Conservation (phyloP, 2,113 vertebrate species). For the Leuciscus idus region DNA sequence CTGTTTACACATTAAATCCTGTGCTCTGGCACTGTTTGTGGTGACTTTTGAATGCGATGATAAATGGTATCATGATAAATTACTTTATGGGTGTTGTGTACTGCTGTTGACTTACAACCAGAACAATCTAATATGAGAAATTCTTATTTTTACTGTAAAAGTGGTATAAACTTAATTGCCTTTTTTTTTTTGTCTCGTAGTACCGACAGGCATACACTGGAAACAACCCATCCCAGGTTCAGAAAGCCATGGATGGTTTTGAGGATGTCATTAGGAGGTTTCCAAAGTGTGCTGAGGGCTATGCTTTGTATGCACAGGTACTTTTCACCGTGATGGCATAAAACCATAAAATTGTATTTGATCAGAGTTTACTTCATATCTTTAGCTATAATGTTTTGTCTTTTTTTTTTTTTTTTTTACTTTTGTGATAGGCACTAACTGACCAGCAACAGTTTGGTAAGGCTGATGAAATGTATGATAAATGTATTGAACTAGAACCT, state of each 20-base stretch:
- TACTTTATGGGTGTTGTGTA: neutral
- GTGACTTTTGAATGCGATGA: neutral
- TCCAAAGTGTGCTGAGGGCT: slow-evolving; percentile 94
- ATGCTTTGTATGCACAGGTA: slow-evolving; percentile 97
- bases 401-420: neutral
- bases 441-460: slow-evolving; percentile 99
- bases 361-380: neutral
- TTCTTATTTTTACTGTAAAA: neutral
- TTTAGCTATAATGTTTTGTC: neutral
- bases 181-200: slow-evolving; percentile 70
- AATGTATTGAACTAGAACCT: slow-evolving; percentile 96
- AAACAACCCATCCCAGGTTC: slow-evolving; percentile 90
- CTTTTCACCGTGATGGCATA: neutral
- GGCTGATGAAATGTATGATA: slow-evolving; percentile 99
- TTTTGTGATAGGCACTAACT: slow-evolving; percentile 85
- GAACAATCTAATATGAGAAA: neutral
- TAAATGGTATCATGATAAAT: neutral
- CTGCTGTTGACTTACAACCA: neutral
- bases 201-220: slow-evolving; percentile 99
- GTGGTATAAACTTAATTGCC: neutral
- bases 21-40: neutral
- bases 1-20: neutral
- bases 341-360: neutral
- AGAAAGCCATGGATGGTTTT: slow-evolving; percentile 95
- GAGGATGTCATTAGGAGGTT: slow-evolving; percentile 95